Percentiles rank a stretch among this genome's conserved stretches.
Conservation (phyloP, 2,888 invertebrate species). For the Agapetus fuscipes region DNA sequence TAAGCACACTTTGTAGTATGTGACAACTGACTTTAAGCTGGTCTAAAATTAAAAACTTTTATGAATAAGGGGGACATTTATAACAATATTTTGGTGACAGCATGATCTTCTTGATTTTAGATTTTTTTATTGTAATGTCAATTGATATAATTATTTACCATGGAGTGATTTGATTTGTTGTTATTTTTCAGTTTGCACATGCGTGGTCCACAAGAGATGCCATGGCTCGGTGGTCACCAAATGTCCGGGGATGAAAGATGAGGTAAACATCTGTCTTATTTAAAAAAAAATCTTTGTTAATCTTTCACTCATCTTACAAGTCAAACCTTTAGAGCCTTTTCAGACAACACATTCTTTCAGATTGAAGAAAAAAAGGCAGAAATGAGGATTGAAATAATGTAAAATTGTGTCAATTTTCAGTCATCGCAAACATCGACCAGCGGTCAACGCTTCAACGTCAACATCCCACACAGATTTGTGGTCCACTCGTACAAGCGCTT, state of each 20-base stretch:
- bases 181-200: conserved; percentile 98
- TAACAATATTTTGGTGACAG: no score
- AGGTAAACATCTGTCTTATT: conserved; percentile 41
- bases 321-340: background rate
- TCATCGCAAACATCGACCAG: conserved; percentile 46
- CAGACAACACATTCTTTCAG: background rate
- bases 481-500: conserved; percentile 96
- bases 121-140: no score
- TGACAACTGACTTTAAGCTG: no score
- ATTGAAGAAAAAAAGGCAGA: no score
- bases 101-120: no score
- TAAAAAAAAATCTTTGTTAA: conserved; percentile 13
- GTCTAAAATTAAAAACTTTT: no score
- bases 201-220: conserved; percentile 98
- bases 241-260: conserved; percentile 96
- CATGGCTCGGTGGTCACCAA: conserved; percentile 95
- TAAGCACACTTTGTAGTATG: no score
- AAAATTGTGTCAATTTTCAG: no score
- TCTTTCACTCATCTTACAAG: background rate
- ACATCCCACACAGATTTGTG: conserved; percentile 93
- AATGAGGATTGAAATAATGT: no score
- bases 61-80: no score
- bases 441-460: conserved; percentile 89
- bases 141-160: no score
- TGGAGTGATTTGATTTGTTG: no score